Evolutionary conservation across 2,797 vertebrate genomes (phyloP), one percentile per base, ranked within the genome.

Genomic region (Leptoclinus maculatus): DNA sequence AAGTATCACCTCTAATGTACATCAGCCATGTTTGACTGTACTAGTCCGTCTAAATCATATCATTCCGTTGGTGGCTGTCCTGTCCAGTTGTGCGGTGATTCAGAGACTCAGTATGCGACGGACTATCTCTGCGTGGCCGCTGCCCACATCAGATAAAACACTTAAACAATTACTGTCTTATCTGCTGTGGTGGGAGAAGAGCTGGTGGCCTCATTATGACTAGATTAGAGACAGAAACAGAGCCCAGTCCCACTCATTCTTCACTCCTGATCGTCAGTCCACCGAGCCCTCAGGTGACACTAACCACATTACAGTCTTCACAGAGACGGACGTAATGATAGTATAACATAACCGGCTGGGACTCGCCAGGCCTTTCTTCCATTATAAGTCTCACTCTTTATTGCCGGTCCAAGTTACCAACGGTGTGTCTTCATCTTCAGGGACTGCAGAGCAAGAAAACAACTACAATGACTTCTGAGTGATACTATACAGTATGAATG

Each of bases 101-200:
- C 72, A 29, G 45, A 68, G 77, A 83, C 78, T 89, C 70, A 60
- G 79, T 87, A 80, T 78, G 89, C 82, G 4, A 62, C 66, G 63
- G 79, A 75, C 79, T 82, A 83, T 87, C 83, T 92, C 84, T 83
- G 74, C 68, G 58, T 88, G 82, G 87, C 85, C 71, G 77, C 83
- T 66, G 76, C 80, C 84, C 86, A 82, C 90, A 94, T 94, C 91
- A 93, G 92, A 95, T 94, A 94, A 92, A 93, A 91, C 91, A 90
- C 91, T 93, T 92, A 93, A 94, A 94, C 93, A 94, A 95, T 95
- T 94, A 94, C 90, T 88, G 88, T 92, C 93, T 94, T 95, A 94
- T 95, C 94, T 88, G 80, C 87, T 80, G 90, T 84, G 90, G 80
- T 90, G 89, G 88, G 90, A 92, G 88, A 91, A 63, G 82, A 84